Conservation (phyloP, 1,140 invertebrate species). For the Lethrus apterus region DNA sequence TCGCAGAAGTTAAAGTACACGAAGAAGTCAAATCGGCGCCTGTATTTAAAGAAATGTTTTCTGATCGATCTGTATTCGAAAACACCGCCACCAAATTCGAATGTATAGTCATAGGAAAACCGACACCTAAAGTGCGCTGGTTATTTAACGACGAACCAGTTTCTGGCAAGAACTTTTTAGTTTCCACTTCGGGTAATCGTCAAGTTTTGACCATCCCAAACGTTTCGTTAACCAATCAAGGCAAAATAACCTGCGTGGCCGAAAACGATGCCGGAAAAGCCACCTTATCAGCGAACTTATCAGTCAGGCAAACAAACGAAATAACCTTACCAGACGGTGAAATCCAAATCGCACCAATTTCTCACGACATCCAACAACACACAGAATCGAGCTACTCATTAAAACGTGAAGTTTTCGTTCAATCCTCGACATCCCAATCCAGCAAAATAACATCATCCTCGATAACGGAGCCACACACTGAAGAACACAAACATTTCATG, state of each 20-base stretch:
- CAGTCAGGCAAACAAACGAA: constrained; percentile 42
- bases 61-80: constrained; percentile 45
- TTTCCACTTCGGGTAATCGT: constrained; percentile 61
- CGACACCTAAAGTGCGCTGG: constrained; percentile 69
- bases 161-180: constrained; percentile 60
- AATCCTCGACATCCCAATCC: constrained; percentile 38
- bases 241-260: constrained; percentile 64
- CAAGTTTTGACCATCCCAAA: constrained; percentile 61
- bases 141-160: constrained; percentile 62
- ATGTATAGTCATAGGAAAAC: constrained; percentile 62
- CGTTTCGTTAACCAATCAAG: constrained; percentile 50
- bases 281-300: constrained; percentile 53
- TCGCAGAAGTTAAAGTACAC: constrained; percentile 41
- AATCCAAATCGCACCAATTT: background rate
- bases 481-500: constrained; percentile 38
- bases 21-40: constrained; percentile 56
- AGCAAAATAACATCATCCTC: constrained; percentile 32
- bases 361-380: background rate
- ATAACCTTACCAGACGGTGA: constrained; percentile 36
- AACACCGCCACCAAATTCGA: constrained; percentile 62
- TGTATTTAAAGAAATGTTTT: constrained; percentile 57
- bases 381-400: constrained; percentile 31
- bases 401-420: constrained; percentile 41
- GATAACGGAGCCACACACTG: constrained; percentile 33
- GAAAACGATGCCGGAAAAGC: constrained; percentile 69